Evolutionary conservation across 2,888 invertebrate species (phyloP), one percentile per base, ranked within the genome.

Genomic region (Cremastobaeus sp.): DNA sequence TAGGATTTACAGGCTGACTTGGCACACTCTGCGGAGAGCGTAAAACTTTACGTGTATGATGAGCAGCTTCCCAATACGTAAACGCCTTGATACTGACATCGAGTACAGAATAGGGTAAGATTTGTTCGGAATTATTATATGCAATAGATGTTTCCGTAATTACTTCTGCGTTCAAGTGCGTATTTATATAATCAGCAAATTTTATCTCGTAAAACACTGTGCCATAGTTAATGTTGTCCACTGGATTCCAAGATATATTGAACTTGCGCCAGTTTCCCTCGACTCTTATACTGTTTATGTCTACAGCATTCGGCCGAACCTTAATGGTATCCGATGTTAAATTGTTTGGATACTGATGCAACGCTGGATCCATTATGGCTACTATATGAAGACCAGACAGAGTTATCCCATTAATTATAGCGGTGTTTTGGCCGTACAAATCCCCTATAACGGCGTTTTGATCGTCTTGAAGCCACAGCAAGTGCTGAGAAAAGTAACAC

Each of bases 1-100:
- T 89, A 0, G 95, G 91, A 55, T 92, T 90, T 0, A 90, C 89
- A 0, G 97, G 97, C 17, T 91, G 91, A 1, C 92, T 91, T 0
- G 97, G 97, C 15, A 92, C 92, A 6, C 95, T 94, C 72, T 94
- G 92, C 0, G 97, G 97, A 0, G 96, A 94, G 80, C 90, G 90
- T 0, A 94, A 84, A n/a, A 89, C 88, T 0, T 91, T 90, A 0
- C 91, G 89, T 0, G 92, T 91, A 12, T 91, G 90, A 1, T 90
- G 88, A 0, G 95, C 93, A 1, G 92, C 91, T 11, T 94, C 94
- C 96, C 97, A 97, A 80, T 93, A 93, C 0, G 96, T 95, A 84
- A 93, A 93, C 0, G 96, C 93, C 28, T 94, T 91, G 2, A 97
- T 91, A 1, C 93, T 91, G 14, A 96, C 91, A 62, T 92, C 92